phyloP scores from a whole-genome alignment of 30 jellyfish, hydroid and myxozoan genomes.

The Aurelia aurita region DNA sequence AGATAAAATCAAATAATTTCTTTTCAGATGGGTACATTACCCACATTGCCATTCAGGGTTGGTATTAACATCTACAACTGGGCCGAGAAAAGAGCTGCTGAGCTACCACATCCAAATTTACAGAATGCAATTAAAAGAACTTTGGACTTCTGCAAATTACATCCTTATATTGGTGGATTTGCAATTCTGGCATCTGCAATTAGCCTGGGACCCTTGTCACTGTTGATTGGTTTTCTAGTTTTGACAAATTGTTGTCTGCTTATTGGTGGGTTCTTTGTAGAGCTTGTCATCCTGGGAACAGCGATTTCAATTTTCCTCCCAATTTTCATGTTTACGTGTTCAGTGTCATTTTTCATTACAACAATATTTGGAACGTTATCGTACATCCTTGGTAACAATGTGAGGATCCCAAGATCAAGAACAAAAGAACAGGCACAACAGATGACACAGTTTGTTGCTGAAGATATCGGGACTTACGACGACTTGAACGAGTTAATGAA shows the following conservation, averaged over 20 bases:
- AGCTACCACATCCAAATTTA: neutral
- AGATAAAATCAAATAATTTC: too few species aligned
- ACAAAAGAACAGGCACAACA: neutral
- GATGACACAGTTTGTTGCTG: neutral
- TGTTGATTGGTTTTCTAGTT: constrained; percentile 19
- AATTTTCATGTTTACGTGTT: neutral
- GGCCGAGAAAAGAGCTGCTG: constrained; percentile 17
- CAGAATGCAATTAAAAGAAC: neutral
- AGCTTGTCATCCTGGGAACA: constrained; percentile 14
- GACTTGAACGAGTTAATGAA: neutral
- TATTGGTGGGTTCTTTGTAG: constrained; percentile 3
- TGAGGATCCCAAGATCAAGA: neutral
- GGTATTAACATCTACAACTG: constrained; percentile 25
- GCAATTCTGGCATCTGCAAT: constrained; percentile 1
- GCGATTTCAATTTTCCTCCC: constrained; percentile 29
- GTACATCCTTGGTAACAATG: neutral
- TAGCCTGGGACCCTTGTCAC: constrained; percentile 28
- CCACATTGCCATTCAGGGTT: constrained; percentile 30
- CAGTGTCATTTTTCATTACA: constrained; percentile 8
- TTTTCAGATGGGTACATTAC: constrained; percentile 34
- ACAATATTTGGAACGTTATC: neutral
- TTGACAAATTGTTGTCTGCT: constrained; percentile 37
- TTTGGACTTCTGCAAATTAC: constrained; percentile 21
- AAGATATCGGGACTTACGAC: too few species aligned
- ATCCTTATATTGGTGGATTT: constrained; percentile 28